Conservation (phyloP, 2,113 vertebrate genomes). For the Mirounga angustirostris region DNA sequence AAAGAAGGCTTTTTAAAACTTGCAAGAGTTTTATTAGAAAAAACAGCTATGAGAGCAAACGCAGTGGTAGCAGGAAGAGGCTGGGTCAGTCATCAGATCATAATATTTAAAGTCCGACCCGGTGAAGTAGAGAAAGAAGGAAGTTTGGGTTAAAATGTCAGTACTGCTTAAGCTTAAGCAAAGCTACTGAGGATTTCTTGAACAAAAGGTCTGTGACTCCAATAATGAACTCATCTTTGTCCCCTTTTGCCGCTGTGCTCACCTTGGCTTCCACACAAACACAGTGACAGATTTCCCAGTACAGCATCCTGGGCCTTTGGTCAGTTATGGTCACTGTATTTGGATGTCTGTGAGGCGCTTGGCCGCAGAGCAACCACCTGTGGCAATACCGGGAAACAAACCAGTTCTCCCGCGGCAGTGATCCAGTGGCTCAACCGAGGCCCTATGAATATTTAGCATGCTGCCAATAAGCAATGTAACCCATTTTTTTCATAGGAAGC, state of each 20-base stretch:
- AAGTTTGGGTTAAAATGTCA: background rate
- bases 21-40: background rate
- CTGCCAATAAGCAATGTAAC: background rate
- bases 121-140: background rate
- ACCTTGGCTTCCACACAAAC: background rate
- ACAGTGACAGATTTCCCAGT: background rate
- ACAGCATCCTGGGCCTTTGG: accelerated
- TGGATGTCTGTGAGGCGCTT: background rate
- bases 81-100: background rate
- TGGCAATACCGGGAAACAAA: background rate
- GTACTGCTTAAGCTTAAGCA: background rate
- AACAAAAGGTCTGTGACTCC: background rate
- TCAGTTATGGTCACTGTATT: background rate
- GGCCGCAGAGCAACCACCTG: no score
- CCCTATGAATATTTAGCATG: accelerated
- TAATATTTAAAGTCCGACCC: background rate
- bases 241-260: background rate
- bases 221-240: background rate
- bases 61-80: background rate
- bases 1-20: conserved; percentile 3
- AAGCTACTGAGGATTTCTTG: background rate
- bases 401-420: background rate
- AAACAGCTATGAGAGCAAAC: background rate
- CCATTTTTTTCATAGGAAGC: background rate
- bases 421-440: background rate